Evolutionary conservation across 2,888 invertebrate species (phyloP), one percentile per base, ranked within the genome.

Genomic region (Tubulanus polymorphus): DNA sequence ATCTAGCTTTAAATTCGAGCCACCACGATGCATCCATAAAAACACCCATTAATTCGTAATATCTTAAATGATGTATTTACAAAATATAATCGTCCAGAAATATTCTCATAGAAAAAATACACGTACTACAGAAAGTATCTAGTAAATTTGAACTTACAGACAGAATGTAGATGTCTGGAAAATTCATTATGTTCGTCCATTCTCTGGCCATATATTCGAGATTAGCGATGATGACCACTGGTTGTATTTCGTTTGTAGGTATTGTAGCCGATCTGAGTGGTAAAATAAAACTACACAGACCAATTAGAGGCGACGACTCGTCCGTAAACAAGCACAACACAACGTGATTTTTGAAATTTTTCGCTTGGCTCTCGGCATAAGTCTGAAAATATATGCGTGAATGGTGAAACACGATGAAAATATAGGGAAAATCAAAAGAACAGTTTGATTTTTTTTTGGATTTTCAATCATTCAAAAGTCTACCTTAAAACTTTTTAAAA

Each of bases 171-270:
- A 48, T 25, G 5, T 49, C 23, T 28, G 49, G 49, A n/a, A 49
- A 49, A 27, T 49, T 49, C 29, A 32, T 29, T 2, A 49, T 28
- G 28, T 32, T 49, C 28, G 30, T 49, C 49, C 49, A 49, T 25
- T 49, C 49, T 15, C 41, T 41, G 20, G 18, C 3, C 20, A 41
- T 18, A 15, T 41, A 41, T 5, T 41, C 41, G 20, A 41, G 23
- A n/a, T 49, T 49, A 15, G 23, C 30, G 28, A 49, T 49, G 49
- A 49, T 23, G n/a, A 18, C 23, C 23, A 49, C 27, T 15, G 35
- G 35, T 8, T 32, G 12, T 27, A 49, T 49, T 27, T 49, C 49
- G 6, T 27, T 49, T 15, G 49, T 30, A 15, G 28, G 28, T 23
- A 49, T 25, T 5, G 23, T 32, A 20, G 28, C 29, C 15, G 49